Base-by-base conservation (phyloP, 2,113 vertebrate species). In the Lampris incognitus region DNA sequence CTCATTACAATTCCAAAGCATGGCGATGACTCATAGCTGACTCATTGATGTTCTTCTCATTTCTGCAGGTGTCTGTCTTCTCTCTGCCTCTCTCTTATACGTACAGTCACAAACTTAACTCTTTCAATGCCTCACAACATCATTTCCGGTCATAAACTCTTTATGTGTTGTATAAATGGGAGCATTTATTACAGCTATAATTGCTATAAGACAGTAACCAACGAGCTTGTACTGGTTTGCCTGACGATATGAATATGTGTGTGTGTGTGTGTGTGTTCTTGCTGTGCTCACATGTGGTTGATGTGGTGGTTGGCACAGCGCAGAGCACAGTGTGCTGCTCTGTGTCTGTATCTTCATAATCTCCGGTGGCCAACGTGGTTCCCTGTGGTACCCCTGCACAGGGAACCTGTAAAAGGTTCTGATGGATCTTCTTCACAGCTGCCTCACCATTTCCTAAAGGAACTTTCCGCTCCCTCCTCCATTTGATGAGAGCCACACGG, bases 401-500 rank as follows among this genome's bases (percentile, higher is more conserved):
- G 44, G 96, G 96, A 51, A 96, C 94, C 90, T 95, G 96, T 67
- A 95, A 88, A 42, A 96, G 94, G 0, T 85, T 88, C 1, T 89
- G 91, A 0, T 92, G 92, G 0, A 69, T 75, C 85, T 92, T 88
- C 94, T 95, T 69, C 83, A 81, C 66, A 71, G 89, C 42, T 79
- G 81, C 1, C 79, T 91, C 88, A 81, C 93, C 82, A 90, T 93
- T 44, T 86, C 81, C 0, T 85, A 95, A 44, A 0, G 90, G 82
- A 85, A 95, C 94, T 39, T 95, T 97, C 9, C 97, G 92, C 83
- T 96, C 96, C 57, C 98, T 91, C 51, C 95, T 91, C 97, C 98
- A 98, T 36, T 96, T 97, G 88, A 99, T 98, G 55, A 99, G 88
- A 0, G 98, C 95, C 54, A 99, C 98, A 0, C 98, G 93, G 85